Conservation (phyloP, 2,113 vertebrate species). For the Psettodes erumei region DNA sequence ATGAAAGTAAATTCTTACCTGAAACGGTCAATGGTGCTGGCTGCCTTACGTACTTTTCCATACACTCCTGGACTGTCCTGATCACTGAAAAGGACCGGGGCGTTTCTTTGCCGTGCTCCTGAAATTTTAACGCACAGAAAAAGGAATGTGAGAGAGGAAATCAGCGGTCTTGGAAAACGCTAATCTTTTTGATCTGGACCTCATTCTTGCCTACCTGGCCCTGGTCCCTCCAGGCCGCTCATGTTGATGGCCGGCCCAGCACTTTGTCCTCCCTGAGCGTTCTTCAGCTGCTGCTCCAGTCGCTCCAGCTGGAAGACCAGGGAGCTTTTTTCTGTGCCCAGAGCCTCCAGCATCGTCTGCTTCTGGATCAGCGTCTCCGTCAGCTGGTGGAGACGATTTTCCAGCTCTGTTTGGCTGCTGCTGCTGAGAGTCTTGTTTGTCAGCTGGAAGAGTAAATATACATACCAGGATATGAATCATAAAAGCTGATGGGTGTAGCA, state of each 20-base stretch:
- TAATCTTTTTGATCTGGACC: background rate
- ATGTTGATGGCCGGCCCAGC: constrained; percentile 90
- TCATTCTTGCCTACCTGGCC: constrained; percentile 75
- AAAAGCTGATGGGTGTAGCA: background rate
- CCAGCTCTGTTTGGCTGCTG: constrained; percentile 92
- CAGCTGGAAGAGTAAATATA: constrained; percentile 80
- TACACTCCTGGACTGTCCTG: constrained; percentile 87
- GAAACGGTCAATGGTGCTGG: constrained; percentile 94
- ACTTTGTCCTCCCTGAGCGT: constrained; percentile 79
- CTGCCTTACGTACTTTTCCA: constrained; percentile 93
- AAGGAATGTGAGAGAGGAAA: background rate
- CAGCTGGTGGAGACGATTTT: constrained; percentile 94
- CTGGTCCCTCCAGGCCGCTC: constrained; percentile 86
- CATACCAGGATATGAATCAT: background rate
- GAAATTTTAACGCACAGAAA: constrained; percentile 9
- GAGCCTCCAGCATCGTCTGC: constrained; percentile 97
- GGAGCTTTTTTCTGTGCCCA: constrained; percentile 96
- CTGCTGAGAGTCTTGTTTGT: constrained; percentile 95
- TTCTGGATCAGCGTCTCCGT: constrained; percentile 99
- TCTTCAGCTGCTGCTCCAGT: constrained; percentile 92
- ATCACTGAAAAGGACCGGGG: constrained; percentile 94
- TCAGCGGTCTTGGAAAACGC: background rate
- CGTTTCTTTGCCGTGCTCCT: constrained; percentile 91
- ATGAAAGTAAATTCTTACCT: constrained; percentile 81
- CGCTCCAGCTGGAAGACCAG: constrained; percentile 96